Percentiles rank a stretch among this genome's conserved stretches.
Evolutionary conservation across 2,888 invertebrate species (phyloP).

Genomic region (Scelioninae gen. 2): DNA sequence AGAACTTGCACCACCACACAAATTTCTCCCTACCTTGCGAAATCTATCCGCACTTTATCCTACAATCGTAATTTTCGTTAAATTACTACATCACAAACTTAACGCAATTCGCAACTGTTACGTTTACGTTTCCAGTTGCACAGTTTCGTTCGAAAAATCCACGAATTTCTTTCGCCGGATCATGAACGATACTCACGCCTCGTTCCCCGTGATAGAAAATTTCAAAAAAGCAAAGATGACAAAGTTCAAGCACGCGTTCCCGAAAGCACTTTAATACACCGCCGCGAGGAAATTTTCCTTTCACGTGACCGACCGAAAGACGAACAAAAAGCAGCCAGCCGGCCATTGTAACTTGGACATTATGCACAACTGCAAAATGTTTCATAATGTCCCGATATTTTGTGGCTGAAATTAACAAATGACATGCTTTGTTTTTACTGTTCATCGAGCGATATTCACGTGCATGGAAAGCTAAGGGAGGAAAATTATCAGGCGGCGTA

Average conservation of each 20-base stretch:
- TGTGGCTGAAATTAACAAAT: slow-evolving; percentile 46
- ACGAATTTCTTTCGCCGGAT: too few relatives aligned
- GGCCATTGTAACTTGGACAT: slow-evolving; percentile 15
- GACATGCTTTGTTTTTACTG: slow-evolving; percentile 63
- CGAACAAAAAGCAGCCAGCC: slow-evolving; percentile 14
- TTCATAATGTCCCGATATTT: slow-evolving; percentile 32
- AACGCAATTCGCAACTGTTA: too few relatives aligned
- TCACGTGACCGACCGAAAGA: slow-evolving; percentile 15
- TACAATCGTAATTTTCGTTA: too few relatives aligned
- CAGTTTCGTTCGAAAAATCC: too few relatives aligned
- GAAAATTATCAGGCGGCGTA: slow-evolving; percentile 64
- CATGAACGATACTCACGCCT: too few relatives aligned
- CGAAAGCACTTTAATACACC: slow-evolving; percentile 7
- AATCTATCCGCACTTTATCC: too few relatives aligned
- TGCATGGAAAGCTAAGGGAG: slow-evolving; percentile 63
- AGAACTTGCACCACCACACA: too few relatives aligned
- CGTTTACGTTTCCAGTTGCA: too few relatives aligned
- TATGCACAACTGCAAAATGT: slow-evolving; percentile 33
- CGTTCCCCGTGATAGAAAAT: too few relatives aligned
- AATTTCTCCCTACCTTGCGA: too few relatives aligned
- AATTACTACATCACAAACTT: too few relatives aligned
- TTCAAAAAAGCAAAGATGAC: neutral
- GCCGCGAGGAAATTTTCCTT: slow-evolving; percentile 9
- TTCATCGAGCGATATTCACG: slow-evolving; percentile 64
- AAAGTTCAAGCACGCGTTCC: neutral